Evolutionary conservation across 2,888 invertebrate species (phyloP).

Genomic region (Scaptomyza flava): DNA sequence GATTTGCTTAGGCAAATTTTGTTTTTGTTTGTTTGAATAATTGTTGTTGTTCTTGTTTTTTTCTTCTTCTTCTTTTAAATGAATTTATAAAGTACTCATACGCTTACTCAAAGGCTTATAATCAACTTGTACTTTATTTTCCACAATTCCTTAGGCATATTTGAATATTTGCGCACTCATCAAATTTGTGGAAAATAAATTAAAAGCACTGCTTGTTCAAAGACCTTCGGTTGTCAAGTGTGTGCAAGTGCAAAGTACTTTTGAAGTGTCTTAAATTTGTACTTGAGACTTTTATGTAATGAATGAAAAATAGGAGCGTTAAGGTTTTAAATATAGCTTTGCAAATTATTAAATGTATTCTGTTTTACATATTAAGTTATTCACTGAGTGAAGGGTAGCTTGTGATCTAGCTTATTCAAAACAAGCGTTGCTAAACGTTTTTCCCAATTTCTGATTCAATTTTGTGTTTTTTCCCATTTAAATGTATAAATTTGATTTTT

Average conservation of each 20-base stretch:
- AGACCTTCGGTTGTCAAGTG: conserved; percentile 23
- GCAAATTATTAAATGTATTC: too few relatives aligned
- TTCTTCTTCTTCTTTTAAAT: neutral
- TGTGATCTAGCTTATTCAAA: too few relatives aligned
- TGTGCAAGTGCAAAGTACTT: conserved; percentile 5
- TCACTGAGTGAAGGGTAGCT: too few relatives aligned
- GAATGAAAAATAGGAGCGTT: neutral
- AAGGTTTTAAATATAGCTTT: neutral
- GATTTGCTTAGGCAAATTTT: conserved; percentile 20
- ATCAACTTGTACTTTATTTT: conserved; percentile 39
- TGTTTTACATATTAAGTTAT: too few relatives aligned
- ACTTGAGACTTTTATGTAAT: neutral
- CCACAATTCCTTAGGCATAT: conserved; percentile 34
- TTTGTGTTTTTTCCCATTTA: neutral
- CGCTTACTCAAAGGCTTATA: conserved; percentile 46
- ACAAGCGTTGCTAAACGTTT: neutral
- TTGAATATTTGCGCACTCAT: conserved; percentile 45
- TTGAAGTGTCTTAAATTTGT: neutral
- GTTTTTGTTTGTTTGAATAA: conserved; percentile 7
- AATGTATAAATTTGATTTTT: conserved; percentile 8
- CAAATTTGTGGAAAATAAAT: conserved; percentile 41
- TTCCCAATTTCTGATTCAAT: neutral
- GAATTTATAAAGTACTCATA: conserved; percentile 32
- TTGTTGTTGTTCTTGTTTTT: conserved; percentile 21
- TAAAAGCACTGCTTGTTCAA: conserved; percentile 26